Conservation (phyloP, 2,797 vertebrate genomes). For the Ctenosaura bakeri region DNA sequence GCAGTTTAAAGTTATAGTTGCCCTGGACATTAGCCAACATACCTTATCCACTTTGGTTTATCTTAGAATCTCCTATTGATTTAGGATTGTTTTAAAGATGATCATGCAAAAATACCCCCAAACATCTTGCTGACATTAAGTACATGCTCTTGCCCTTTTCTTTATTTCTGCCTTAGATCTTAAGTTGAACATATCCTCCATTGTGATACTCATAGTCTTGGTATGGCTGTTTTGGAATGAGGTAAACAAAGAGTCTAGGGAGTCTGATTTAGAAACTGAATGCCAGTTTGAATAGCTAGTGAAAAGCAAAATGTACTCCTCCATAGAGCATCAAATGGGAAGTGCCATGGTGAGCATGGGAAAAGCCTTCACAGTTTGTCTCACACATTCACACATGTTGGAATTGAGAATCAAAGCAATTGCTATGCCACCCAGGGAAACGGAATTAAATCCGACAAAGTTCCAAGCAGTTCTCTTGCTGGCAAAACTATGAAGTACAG, state of each 20-base stretch:
- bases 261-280: background rate
- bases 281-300: background rate
- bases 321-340: conserved; percentile 17
- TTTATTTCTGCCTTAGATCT: background rate
- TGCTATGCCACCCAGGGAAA: conserved; percentile 37
- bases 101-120: background rate
- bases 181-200: background rate
- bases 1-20: background rate
- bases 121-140: background rate
- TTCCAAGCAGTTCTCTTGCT: conserved; percentile 6
- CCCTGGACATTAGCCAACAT: background rate
- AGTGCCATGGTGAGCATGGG: conserved; percentile 4
- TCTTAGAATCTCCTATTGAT: background rate
- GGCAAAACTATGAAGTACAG: background rate
- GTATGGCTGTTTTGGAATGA: background rate
- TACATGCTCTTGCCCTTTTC: background rate
- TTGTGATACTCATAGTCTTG: background rate
- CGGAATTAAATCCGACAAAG: conserved; percentile 22
- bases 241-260: background rate
- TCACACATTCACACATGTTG: conserved; percentile 36
- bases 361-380: conserved; percentile 28
- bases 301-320: conserved; percentile 32
- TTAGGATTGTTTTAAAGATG: background rate
- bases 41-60: background rate
- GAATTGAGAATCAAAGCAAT: conserved; percentile 30